Base-by-base conservation (phyloP, 2,888 invertebrate genomes). In the Ochropacha duplaris region DNA sequence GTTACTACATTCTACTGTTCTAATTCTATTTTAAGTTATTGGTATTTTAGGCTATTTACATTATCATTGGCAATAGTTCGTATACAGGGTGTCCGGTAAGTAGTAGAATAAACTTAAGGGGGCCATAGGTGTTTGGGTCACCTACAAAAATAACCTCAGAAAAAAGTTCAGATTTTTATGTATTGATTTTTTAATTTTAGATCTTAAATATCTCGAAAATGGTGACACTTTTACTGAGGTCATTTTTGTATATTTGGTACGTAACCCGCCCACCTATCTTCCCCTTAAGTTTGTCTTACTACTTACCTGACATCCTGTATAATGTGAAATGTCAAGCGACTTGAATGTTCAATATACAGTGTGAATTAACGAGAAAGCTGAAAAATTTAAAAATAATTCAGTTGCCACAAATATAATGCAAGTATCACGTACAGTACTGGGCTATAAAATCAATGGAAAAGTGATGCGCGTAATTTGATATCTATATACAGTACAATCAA, bases 391-490 rank as follows among this genome's bases (percentile, higher is more conserved):
- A 50, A n/a, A 50, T 50, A 26, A 24, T 50, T 28, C 51, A 51
- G 22, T 36, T 51, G 51, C 51, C 28, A 51, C n/a, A 26, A 19
- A 16, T 52, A 1, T 52, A 22, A 5, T 31, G 52, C 28, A 19
- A 34, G 9, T n/a, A n/a, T 31, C 52, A 52, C 34, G 52, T 52
- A 52, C 52, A 34, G 12, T 52, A 52, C 52, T 19, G 44, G 16
- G 14, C 8, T 12, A 12, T 44, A 44, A n/a, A 19, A 44, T 44
- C 19, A 44, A 44, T 19, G 1, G 44, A 39, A 5, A 16, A 44
- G 16, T 9, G 19, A 44, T 44, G 44, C 19, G 44, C 44, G 19
- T 19, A 19, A 16, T 6, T 44, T 5, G 19, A 19, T 36, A 9
- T n/a, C 6, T n/a, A 9, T 36, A n/a, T 9, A 36, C 34, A 34